These are phyloP conservation scores for Limnephilus marmoratus DNA, from an alignment of 2,888 invertebrate genomes.

Conservation along the genomic window DNA sequence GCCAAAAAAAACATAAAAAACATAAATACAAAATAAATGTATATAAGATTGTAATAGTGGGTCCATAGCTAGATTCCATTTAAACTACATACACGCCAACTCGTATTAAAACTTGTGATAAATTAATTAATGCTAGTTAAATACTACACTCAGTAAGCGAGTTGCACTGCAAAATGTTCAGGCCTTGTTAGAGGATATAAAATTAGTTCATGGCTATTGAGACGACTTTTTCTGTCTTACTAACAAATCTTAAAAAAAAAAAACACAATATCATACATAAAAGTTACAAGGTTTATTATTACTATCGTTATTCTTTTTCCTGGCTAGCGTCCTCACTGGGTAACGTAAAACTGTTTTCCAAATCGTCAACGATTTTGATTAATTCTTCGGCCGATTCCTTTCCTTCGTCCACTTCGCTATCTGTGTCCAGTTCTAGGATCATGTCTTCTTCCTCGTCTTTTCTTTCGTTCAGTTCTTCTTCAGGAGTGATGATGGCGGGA, in stretches of 20 bases:
- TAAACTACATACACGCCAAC: conserved; percentile 3
- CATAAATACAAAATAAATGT: not conserved
- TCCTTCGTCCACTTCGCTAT: not conserved
- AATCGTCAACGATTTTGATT: conserved; percentile 53
- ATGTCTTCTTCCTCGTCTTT: conserved; percentile 18
- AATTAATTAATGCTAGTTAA: conserved; percentile 2
- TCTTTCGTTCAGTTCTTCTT: not conserved
- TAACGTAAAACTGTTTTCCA: conserved; percentile 49
- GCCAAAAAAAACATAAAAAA: not conserved
- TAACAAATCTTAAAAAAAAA: not conserved
- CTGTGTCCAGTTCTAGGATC: not conserved
- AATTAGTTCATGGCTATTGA: not conserved
- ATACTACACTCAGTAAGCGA: not conserved
- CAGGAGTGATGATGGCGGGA: not conserved
- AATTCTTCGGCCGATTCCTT: conserved; percentile 47
- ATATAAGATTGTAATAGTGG: not conserved
- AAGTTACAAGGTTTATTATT: not conserved
- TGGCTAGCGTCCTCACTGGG: not conserved
- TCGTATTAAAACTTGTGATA: conserved; percentile 14
- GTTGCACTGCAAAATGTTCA: conserved; percentile 17
- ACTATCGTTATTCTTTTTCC: not conserved
- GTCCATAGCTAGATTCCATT: not conserved
- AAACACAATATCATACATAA: not conserved
- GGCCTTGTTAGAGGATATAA: conserved; percentile 7
- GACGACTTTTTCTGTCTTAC: not conserved